Conservation (phyloP, 1,140 invertebrate genomes). For the Batillaria attramentaria region DNA sequence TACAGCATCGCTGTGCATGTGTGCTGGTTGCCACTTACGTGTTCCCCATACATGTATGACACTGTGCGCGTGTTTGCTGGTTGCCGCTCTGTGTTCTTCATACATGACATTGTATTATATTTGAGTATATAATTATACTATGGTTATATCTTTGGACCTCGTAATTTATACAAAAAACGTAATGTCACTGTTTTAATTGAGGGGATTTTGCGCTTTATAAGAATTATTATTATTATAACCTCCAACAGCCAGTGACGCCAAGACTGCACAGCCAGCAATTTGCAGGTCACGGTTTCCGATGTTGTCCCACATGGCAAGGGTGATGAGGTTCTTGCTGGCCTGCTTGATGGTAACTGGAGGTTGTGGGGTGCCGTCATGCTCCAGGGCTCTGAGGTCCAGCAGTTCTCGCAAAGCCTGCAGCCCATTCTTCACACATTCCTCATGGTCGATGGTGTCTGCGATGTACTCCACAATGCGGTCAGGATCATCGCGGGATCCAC, state of each 20-base stretch:
- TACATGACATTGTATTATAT: conserved; percentile 11
- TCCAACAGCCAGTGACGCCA: conserved; percentile 58
- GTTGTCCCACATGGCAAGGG: conserved; percentile 61
- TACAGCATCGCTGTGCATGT: too few species aligned
- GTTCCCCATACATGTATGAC: too few species aligned
- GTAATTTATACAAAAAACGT: not conserved
- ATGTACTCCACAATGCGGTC: conserved; percentile 40
- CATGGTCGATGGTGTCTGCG: conserved; percentile 58
- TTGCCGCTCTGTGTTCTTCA: too few species aligned
- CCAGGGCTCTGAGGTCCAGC: conserved; percentile 39
- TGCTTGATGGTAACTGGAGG: conserved; percentile 47
- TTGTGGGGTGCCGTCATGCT: not conserved
- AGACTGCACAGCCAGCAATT: conserved; percentile 59
- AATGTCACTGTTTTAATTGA: too few species aligned
- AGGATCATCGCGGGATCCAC: conserved; percentile 49
- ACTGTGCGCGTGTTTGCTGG: too few species aligned
- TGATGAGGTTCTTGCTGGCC: conserved; percentile 56
- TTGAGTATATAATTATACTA: not conserved
- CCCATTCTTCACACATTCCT: conserved; percentile 58
- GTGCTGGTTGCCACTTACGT: too few species aligned
- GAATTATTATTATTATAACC: too few species aligned
- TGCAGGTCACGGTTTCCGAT: conserved; percentile 56
- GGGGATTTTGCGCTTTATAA: too few species aligned
- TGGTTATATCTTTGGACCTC: not conserved
- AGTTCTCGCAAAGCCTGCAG: conserved; percentile 58